These are phyloP conservation scores for Notechis scutatus DNA, from an alignment of 2,113 vertebrate species.

Conservation along the genomic window DNA sequence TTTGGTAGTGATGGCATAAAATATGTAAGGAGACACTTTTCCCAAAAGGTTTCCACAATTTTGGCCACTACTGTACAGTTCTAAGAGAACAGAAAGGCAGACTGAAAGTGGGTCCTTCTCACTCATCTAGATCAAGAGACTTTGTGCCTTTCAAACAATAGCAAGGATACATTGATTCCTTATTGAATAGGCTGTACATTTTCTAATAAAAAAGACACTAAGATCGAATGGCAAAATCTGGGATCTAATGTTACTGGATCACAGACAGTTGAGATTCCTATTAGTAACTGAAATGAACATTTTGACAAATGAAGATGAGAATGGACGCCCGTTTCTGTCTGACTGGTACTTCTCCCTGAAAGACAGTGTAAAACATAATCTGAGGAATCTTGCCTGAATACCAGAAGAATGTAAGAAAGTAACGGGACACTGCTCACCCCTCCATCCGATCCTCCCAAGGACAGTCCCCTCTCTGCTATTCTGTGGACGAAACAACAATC, in stretches of 20 bases:
- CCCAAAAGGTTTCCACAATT: no score
- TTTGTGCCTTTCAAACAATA: not conserved
- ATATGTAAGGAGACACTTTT: no score
- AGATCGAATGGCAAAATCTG: not conserved
- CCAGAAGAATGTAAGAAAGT: constrained; percentile 41
- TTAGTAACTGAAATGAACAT: not conserved
- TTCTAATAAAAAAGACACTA: not conserved
- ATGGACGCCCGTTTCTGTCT: not conserved
- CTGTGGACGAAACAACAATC: constrained; percentile 71
- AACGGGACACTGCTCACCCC: constrained; percentile 79
- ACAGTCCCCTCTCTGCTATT: constrained; percentile 87
- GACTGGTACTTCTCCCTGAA: not conserved
- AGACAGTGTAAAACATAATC: constrained; percentile 26
- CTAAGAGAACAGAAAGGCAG: not conserved
- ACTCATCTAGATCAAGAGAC: not conserved
- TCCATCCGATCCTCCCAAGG: constrained; percentile 93
- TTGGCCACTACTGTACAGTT: not conserved
- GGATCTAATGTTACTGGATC: not conserved
- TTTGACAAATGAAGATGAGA: not conserved
- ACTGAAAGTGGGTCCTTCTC: not conserved
- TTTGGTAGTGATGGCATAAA: no score
- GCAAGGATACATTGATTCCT: not conserved
- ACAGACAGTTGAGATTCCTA: not conserved
- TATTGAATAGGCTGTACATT: not conserved
- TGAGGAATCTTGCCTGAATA: constrained; percentile 33